phyloP scores from a whole-genome alignment of 1,140 invertebrate genomes.

The Ostrea edulis region DNA sequence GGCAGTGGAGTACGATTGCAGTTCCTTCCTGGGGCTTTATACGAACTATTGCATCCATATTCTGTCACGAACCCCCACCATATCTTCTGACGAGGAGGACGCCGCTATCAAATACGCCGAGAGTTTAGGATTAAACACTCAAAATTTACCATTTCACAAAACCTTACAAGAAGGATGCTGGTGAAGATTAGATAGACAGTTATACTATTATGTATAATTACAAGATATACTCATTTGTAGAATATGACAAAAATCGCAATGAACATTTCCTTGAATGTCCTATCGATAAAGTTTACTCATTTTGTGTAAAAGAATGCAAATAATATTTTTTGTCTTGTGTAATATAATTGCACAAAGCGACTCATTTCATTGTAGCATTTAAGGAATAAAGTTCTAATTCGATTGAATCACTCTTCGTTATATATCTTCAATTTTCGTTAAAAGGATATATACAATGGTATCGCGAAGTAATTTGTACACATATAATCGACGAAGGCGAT shows the following conservation, averaged over 20 bases:
- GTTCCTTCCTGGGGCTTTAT: conserved; percentile 57
- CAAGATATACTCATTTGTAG: neutral
- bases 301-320: no score
- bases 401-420: no score
- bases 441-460: no score
- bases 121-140: conserved; percentile 58
- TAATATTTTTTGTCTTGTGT: no score
- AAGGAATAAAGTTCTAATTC: no score
- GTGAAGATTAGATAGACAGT: conserved; percentile 44
- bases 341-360: no score
- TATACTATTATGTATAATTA: neutral
- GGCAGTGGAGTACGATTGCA: conserved; percentile 77
- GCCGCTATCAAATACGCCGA: conserved; percentile 66
- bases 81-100: conserved; percentile 59
- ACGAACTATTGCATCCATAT: conserved; percentile 77
- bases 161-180: conserved; percentile 67
- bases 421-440: no score
- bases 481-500: no score
- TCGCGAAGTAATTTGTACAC: no score
- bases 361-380: no score
- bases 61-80: conserved; percentile 70
- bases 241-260: neutral
- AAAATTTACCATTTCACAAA: conserved; percentile 62
- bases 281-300: no score
- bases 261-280: no score